Percentiles rank a stretch among this genome's conserved stretches.
Conservation (phyloP, 2,797 vertebrate species). For the Limnodromus scolopaceus region DNA sequence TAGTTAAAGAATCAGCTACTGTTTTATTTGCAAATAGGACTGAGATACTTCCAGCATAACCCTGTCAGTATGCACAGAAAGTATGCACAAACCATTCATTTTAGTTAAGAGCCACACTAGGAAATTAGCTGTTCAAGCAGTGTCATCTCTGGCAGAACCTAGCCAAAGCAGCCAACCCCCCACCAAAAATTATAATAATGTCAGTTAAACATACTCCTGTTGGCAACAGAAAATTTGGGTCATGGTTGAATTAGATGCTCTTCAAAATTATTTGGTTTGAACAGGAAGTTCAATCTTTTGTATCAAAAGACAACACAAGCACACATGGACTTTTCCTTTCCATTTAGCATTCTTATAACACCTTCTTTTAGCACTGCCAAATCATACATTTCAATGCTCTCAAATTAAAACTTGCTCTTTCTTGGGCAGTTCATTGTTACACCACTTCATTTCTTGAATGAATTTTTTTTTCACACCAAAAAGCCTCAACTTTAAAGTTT, state of each 20-base stretch:
- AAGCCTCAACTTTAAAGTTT: neutral
- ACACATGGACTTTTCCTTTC: neutral
- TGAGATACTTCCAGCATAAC: neutral
- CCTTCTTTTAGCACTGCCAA: neutral
- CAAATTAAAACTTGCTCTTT: neutral
- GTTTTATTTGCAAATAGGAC: neutral
- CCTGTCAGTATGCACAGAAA: neutral
- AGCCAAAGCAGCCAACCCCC: neutral
- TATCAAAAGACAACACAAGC: neutral
- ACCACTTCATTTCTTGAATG: neutral
- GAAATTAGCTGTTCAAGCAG: neutral
- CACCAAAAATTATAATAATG: neutral
- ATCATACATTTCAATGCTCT: neutral
- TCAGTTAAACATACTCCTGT: neutral
- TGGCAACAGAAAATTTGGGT: neutral
- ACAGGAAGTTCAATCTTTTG: neutral
- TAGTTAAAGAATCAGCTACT: neutral
- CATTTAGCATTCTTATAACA: neutral
- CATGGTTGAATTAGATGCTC: neutral
- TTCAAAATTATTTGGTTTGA: neutral
- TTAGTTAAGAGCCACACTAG: neutral
- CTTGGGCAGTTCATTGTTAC: neutral
- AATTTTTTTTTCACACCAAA: neutral
- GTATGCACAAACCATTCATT: neutral
- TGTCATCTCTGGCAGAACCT: rapidly evolving